Evolutionary conservation across 2,888 invertebrate species (phyloP).

Genomic region (Coenonympha arcania): DNA sequence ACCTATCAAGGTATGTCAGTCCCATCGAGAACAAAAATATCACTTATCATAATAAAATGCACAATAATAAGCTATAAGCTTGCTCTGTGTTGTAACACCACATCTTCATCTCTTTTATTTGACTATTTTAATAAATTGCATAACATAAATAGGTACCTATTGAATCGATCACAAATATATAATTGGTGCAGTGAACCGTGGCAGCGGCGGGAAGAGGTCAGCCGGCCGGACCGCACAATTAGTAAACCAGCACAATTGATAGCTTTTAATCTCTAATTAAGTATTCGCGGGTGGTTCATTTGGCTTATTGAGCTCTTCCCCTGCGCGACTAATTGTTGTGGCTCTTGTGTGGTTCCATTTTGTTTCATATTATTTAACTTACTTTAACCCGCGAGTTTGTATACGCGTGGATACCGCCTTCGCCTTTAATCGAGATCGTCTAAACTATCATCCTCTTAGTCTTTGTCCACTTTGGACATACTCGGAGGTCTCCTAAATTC

Average conservation of each 20-base stretch:
- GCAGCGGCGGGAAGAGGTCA: slow-evolving; percentile 13
- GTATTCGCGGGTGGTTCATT: slow-evolving; percentile 27
- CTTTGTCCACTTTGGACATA: too few relatives aligned
- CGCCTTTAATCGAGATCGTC: too few relatives aligned
- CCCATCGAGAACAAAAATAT: too few relatives aligned
- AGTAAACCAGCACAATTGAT: slow-evolving; percentile 22
- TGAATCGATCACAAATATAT: slow-evolving; percentile 23
- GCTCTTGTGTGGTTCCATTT: background rate
- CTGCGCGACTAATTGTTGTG: slow-evolving; percentile 10
- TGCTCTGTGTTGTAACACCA: too few relatives aligned
- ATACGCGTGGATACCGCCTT: too few relatives aligned
- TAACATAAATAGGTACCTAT: slow-evolving; percentile 4
- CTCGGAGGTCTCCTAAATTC: too few relatives aligned
- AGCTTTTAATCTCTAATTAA: slow-evolving; percentile 26
- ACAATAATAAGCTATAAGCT: too few relatives aligned
- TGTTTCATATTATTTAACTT: too few relatives aligned
- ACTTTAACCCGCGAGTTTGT: too few relatives aligned
- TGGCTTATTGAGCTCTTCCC: slow-evolving; percentile 21
- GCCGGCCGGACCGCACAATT: slow-evolving; percentile 19
- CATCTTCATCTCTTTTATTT: background rate
- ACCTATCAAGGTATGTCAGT: too few relatives aligned
- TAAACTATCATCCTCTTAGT: too few relatives aligned
- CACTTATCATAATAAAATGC: too few relatives aligned
- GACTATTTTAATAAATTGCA: background rate
- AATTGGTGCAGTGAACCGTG: slow-evolving; percentile 9